Percentiles rank a stretch among this genome's conserved stretches.
These are phyloP conservation scores for Scartelaos histophorus DNA, from an alignment of 2,113 vertebrate species.

Conservation along the genomic window DNA sequence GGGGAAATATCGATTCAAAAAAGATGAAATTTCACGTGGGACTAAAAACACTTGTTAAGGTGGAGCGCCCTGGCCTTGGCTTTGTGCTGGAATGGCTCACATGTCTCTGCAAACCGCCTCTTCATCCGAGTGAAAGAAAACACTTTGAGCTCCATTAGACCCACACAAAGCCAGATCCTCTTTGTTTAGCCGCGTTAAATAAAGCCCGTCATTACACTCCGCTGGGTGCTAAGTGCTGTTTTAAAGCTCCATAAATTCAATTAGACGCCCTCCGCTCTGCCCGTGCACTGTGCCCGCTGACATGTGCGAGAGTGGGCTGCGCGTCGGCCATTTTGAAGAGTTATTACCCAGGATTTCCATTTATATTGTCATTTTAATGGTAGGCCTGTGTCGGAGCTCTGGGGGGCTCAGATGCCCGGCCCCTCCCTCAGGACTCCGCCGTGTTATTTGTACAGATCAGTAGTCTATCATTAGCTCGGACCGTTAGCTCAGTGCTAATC, in stretches of 20 bases:
- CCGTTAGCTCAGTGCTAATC: constrained; percentile 81
- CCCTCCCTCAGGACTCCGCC: constrained; percentile 78
- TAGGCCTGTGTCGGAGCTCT: constrained; percentile 64
- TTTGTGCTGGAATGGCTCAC: constrained; percentile 30
- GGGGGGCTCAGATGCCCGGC: constrained; percentile 82
- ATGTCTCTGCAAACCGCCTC: constrained; percentile 46
- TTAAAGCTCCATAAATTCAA: constrained; percentile 83
- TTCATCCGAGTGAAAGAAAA: constrained; percentile 58
- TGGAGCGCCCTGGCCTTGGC: constrained; percentile 40
- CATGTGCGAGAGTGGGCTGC: constrained; percentile 53
- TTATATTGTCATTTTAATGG: constrained; percentile 87
- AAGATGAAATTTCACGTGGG: too few species aligned
- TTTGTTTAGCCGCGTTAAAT: constrained; percentile 81
- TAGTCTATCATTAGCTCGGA: constrained; percentile 71
- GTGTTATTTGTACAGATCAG: constrained; percentile 76
- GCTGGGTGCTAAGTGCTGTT: constrained; percentile 77
- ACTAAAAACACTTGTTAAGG: too few species aligned
- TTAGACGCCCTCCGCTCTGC: constrained; percentile 76
- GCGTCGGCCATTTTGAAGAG: constrained; percentile 76
- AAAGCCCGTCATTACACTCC: constrained; percentile 79
- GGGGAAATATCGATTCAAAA: too few species aligned
- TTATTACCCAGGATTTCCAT: constrained; percentile 83
- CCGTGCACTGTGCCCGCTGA: constrained; percentile 60
- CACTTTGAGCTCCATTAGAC: constrained; percentile 72
- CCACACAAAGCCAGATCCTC: constrained; percentile 65